Percentiles rank a stretch among this genome's conserved stretches.
Evolutionary conservation across 2,113 vertebrate species (phyloP).

Genomic region (Argyrosomus japonicus): DNA sequence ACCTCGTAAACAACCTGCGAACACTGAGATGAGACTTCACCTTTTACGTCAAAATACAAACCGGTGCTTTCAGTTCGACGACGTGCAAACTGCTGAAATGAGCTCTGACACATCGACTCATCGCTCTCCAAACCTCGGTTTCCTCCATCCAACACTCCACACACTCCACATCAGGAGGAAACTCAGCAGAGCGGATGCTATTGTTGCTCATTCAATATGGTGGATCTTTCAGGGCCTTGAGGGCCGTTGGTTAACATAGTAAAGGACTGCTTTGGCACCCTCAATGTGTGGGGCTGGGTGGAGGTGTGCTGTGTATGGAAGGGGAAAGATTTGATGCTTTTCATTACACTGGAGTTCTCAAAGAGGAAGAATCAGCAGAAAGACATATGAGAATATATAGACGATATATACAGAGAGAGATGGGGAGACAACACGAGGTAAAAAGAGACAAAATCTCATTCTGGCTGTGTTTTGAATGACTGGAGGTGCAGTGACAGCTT

Average conservation of each 20-base stretch:
- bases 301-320: neutral
- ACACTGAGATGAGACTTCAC: neutral
- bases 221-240: conserved; percentile 23
- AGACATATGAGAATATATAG: neutral
- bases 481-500: conserved; percentile 73
- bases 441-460: conserved; percentile 35
- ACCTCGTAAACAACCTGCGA: neutral
- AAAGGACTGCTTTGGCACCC: neutral
- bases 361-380: conserved; percentile 6
- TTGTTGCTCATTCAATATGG: conserved; percentile 21
- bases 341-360: conserved; percentile 26
- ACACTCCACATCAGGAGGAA: conserved; percentile 32
- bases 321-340: conserved; percentile 13
- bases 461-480: conserved; percentile 62
- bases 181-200: conserved; percentile 14
- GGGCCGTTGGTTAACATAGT: conserved; percentile 22
- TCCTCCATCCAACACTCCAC: conserved; percentile 1
- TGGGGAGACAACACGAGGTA: conserved; percentile 26
- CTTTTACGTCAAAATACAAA: conserved; percentile 16
- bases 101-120: conserved; percentile 5
- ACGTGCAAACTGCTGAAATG: neutral
- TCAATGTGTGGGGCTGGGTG: conserved; percentile 19
- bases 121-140: neutral
- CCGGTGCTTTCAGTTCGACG: neutral
- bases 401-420: conserved; percentile 12